These are phyloP conservation scores for Yasuhikotakia modesta DNA, from an alignment of 2,797 vertebrate species.

Conservation along the genomic window DNA sequence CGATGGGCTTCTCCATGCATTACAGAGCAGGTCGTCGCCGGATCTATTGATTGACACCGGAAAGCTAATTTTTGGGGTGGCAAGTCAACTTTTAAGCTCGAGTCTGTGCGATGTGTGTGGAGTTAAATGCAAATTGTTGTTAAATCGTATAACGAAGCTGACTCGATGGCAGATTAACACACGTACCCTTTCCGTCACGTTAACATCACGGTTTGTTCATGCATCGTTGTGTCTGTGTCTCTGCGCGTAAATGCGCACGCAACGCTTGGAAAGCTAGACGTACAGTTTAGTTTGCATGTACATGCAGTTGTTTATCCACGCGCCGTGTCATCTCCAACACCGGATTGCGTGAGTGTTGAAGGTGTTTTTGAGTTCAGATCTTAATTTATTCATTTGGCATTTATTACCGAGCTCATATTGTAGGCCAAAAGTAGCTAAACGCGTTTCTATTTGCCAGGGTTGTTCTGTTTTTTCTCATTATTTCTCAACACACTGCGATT, in stretches of 20 bases:
- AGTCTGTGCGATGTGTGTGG: constrained; percentile 63
- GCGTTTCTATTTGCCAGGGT: constrained; percentile 10
- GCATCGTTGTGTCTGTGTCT: not conserved
- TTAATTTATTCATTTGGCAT: not conserved
- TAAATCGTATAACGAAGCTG: not conserved
- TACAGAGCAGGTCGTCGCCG: constrained; percentile 59
- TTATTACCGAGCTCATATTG: not conserved
- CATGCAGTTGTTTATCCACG: not conserved
- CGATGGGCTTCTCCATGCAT: constrained; percentile 27
- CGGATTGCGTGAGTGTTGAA: not conserved
- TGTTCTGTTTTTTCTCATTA: not conserved
- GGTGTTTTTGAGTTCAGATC: not conserved
- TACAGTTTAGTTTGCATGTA: not conserved
- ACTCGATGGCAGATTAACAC: not conserved
- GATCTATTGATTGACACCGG: constrained; percentile 66
- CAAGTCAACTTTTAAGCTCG: constrained; percentile 75
- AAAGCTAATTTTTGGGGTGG: constrained; percentile 74
- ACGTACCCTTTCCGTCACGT: not conserved
- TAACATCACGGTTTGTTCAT: constrained; percentile 11
- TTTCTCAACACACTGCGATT: constrained; percentile 22
- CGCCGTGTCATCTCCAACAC: not conserved
- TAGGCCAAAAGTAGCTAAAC: not conserved
- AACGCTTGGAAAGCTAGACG: not conserved
- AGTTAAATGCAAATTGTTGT: constrained; percentile 39
- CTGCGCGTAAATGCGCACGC: not conserved